Percentiles rank a stretch among this genome's conserved stretches.
Conservation (phyloP, 2,113 vertebrate species). For the Halcyon malimbica region DNA sequence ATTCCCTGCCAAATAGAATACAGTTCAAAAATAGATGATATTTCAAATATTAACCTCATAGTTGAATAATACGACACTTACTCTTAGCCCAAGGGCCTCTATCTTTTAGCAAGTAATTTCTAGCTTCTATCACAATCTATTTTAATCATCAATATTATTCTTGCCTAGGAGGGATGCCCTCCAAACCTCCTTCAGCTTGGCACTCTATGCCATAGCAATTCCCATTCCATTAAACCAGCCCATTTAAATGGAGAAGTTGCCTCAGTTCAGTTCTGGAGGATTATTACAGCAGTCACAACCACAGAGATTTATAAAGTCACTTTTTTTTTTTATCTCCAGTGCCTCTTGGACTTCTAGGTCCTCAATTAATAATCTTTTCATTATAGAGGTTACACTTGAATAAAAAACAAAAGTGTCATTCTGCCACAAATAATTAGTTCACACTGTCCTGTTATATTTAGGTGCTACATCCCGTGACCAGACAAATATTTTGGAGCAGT, state of each 20-base stretch:
- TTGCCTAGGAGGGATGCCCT: slow-evolving; percentile 24
- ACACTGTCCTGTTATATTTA: neutral
- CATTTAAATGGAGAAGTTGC: slow-evolving; percentile 34
- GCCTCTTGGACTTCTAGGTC: neutral
- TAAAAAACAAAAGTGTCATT: neutral
- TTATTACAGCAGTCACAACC: slow-evolving; percentile 45
- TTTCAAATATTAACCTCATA: slow-evolving; percentile 32
- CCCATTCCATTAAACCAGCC: slow-evolving; percentile 29
- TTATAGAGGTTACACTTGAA: slow-evolving; percentile 13
- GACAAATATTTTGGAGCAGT: neutral
- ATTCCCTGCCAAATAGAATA: neutral
- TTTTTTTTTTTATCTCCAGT: neutral
- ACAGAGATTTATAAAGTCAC: slow-evolving; percentile 53
- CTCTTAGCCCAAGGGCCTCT: slow-evolving; percentile 8
- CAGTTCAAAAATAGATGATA: neutral
- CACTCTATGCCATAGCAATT: neutral
- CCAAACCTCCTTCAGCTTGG: slow-evolving; percentile 38
- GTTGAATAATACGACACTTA: neutral
- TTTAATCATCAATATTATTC: slow-evolving; percentile 53
- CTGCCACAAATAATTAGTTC: neutral
- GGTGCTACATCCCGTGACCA: neutral
- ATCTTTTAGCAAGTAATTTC: slow-evolving; percentile 29
- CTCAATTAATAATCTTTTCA: slow-evolving; percentile 43
- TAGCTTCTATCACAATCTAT: slow-evolving; percentile 15
- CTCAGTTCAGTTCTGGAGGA: neutral